Evolutionary conservation across 2,113 vertebrate species (phyloP).

Genomic region (Thomomys bottae): DNA sequence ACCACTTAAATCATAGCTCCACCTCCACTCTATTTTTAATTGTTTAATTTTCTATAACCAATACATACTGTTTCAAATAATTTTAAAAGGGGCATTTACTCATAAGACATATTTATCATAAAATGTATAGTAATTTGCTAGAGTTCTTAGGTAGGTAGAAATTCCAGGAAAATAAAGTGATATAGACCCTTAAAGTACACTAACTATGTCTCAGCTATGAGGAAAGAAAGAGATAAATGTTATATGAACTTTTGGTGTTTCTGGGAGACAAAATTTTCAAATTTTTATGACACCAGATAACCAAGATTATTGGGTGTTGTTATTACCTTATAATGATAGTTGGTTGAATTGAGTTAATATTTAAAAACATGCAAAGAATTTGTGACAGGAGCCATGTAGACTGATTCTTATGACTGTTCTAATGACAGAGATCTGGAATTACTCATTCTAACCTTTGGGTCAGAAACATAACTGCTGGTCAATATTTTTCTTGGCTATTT

Average conservation of each 20-base stretch:
- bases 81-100: constrained; percentile 20
- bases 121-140: constrained; percentile 47
- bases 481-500: neutral
- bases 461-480: neutral
- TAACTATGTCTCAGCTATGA: neutral
- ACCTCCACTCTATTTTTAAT: too few species aligned
- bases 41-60: neutral
- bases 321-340: neutral
- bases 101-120: neutral
- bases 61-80: constrained; percentile 22
- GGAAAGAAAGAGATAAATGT: neutral
- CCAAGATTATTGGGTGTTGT: neutral
- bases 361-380: too few species aligned
- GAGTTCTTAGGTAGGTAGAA: neutral
- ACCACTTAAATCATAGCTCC: too few species aligned
- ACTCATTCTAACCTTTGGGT: neutral
- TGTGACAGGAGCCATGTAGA: neutral
- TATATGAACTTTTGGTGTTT: neutral
- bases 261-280: too few species aligned
- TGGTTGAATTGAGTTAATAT: neutral
- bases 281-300: neutral
- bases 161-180: neutral
- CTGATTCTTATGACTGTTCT: neutral
- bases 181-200: neutral
- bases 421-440: neutral